These are phyloP conservation scores for Chironomus tepperi DNA, from an alignment of 1,140 invertebrate species.

Conservation along the genomic window DNA sequence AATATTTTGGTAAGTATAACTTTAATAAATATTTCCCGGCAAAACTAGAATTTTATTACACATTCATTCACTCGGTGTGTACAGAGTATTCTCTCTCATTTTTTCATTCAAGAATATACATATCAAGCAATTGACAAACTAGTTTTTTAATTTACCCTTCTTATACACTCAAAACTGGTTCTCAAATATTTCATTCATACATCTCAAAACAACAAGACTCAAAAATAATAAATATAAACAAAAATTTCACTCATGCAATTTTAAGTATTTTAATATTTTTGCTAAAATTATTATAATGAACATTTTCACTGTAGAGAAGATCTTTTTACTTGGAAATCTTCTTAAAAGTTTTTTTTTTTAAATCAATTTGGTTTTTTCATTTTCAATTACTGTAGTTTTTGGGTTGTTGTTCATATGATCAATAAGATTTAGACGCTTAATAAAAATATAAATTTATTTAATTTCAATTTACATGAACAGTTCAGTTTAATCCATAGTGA, in stretches of 20 bases:
- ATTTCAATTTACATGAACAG: no score
- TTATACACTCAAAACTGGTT: constrained; percentile 20
- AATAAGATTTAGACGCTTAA: neutral
- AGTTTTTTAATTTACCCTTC: constrained; percentile 16
- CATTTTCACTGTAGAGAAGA: no score
- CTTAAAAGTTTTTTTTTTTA: no score
- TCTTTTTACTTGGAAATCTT: no score
- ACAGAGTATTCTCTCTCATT: neutral
- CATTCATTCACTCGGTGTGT: neutral
- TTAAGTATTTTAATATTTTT: neutral
- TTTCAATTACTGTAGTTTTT: neutral
- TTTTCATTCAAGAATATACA: neutral
- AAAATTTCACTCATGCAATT: constrained; percentile 3
- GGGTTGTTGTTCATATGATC: neutral
- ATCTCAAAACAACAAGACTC: constrained; percentile 8
- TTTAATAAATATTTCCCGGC: no score
- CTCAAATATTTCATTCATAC: constrained; percentile 17
- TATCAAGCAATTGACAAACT: constrained; percentile 22
- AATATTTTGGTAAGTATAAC: no score
- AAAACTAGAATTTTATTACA: neutral
- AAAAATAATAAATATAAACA: constrained; percentile 19
- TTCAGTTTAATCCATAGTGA: no score
- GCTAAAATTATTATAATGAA: no score
- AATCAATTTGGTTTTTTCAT: no score
- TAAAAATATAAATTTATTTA: no score